Evolutionary conservation across 2,888 invertebrate species (phyloP), one percentile per base, ranked within the genome.

Genomic region (Drosophila putrida): DNA sequence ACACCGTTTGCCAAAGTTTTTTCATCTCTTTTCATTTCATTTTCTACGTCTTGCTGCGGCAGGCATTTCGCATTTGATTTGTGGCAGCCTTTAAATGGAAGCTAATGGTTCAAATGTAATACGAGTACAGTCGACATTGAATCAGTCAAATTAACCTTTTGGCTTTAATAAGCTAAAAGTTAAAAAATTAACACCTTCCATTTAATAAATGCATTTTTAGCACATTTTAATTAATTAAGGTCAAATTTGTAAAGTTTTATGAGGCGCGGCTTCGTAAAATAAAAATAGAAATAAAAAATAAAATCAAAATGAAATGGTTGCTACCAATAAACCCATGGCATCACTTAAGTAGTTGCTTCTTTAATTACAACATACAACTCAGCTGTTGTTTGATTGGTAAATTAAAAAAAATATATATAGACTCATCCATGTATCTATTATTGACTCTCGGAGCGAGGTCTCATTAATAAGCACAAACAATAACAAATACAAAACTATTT

Each of bases 201-300:
- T 51, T 72, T 54, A 38, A 27, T 55, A 78, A 67, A 58, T 51
- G 68, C 77, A 76, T 64, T 76, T 83, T 82, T 73, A 82, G 75
- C 78, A 76, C 72, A 60, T 65, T 67, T 31, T 6, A 31, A 31
- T 31, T 57, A 46, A 62, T 38, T 68, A 70, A 87, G 89, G 89
- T 71, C 79, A 63, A 66, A 76, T 75, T 74, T 63, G 74, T 75
- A 53, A 44, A 46, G 63, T 59, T 83, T 87, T 88, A 87, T 83
- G 87, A 57, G 59, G 62, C 64, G 60, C 65, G 41, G 38, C 47
- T 20, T 31, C 51, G 46, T 36, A 10, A 44, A 51, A 20, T 57
- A 43, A 20, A 38, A 50, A 44, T 47, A 6, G 9, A 49, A 53
- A 38, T 28, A n/a, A 36, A 46, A 46, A 46, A n/a, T 11, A 36